Conservation (phyloP, 30 jellyfish, hydroid and myxozoan species). For the Sanderia malayensis region DNA sequence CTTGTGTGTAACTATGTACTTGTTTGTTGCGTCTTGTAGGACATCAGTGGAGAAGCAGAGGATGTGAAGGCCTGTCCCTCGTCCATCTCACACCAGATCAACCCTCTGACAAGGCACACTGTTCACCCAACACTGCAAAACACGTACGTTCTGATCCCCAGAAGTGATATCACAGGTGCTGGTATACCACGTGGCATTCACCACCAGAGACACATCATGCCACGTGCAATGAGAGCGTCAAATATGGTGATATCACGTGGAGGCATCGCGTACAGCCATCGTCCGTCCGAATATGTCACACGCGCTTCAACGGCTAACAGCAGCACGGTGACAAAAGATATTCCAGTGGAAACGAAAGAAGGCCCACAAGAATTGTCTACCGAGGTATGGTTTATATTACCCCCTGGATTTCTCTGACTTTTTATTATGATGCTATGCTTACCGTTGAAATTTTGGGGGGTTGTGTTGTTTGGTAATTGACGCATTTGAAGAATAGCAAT, state of each 20-base stretch:
- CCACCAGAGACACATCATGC: conserved; percentile 45
- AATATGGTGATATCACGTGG: conserved; percentile 10
- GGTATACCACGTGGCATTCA: conserved; percentile 31
- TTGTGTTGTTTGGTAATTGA: too few relatives aligned
- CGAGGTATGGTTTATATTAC: too few relatives aligned
- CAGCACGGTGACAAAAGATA: not conserved
- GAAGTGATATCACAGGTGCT: conserved; percentile 31
- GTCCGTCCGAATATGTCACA: not conserved
- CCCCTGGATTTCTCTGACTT: too few relatives aligned
- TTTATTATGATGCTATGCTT: too few relatives aligned
- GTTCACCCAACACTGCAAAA: conserved; percentile 52
- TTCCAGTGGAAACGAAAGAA: not conserved
- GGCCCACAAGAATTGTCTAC: too few relatives aligned
- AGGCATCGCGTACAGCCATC: not conserved
- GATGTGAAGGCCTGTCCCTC: not conserved
- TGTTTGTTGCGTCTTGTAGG: too few relatives aligned
- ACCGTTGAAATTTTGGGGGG: too few relatives aligned
- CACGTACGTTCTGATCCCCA: conserved; percentile 28
- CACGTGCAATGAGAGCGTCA: conserved; percentile 36
- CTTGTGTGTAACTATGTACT: too few relatives aligned
- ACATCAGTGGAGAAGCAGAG: not conserved
- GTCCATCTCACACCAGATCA: not conserved
- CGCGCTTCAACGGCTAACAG: not conserved
- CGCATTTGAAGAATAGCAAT: too few relatives aligned
- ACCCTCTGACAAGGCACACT: conserved; percentile 52